Evolutionary conservation across 2,888 invertebrate species (phyloP).

Genomic region (Branchellion lobata): DNA sequence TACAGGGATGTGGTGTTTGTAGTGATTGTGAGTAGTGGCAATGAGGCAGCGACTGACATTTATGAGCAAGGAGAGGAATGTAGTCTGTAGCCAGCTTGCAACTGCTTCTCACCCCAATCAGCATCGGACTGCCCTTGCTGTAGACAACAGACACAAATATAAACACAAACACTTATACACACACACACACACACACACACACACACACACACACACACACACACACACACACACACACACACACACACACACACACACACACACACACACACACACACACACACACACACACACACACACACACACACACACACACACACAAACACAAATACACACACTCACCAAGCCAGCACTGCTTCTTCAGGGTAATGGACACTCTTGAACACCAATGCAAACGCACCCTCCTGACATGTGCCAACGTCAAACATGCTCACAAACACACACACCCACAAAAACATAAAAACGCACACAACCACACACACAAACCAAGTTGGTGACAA

Average conservation of each 20-base stretch:
- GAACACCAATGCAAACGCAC: constrained; percentile 95
- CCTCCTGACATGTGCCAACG: constrained; percentile 71
- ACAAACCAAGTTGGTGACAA: constrained; percentile 87
- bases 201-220: background rate
- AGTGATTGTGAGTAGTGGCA: too few species aligned
- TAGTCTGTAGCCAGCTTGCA: constrained; percentile 90
- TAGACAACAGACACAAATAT: constrained; percentile 44
- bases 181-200: too few species aligned
- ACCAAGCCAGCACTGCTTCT: constrained; percentile 90
- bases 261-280: background rate
- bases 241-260: background rate
- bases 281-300: too few species aligned
- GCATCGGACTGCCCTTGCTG: constrained; percentile 84
- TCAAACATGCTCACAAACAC: background rate
- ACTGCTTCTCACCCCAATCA: constrained; percentile 95
- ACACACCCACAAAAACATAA: background rate
- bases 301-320: too few species aligned
- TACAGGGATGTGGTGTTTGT: too few species aligned
- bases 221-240: constrained; percentile 52
- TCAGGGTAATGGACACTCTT: constrained; percentile 94
- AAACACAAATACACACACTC: background rate
- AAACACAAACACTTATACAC: background rate
- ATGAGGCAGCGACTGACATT: too few species aligned
- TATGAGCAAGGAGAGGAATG: constrained; percentile 93
- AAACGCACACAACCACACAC: background rate